Evolutionary conservation across 2,797 vertebrate genomes (phyloP), one percentile per base, ranked within the genome.

Genomic region (Coendou prehensilis): DNA sequence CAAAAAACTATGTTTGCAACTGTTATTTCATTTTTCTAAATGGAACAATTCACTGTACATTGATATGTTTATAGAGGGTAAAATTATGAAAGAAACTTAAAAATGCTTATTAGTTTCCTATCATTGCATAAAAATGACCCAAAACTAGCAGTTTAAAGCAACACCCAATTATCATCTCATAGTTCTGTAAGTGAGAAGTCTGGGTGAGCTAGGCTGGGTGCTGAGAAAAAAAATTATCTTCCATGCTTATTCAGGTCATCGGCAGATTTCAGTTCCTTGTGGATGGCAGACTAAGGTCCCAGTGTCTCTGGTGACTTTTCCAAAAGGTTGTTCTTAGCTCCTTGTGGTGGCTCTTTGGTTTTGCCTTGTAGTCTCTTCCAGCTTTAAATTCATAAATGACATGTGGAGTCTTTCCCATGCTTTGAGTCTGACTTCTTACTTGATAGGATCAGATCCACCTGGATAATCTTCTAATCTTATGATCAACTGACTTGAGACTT

Each of bases 381-480:
- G 33, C 52, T 67, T 28, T 73, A 26, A 87, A 64, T 47, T 45
- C 26, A n/a, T 56, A 73, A 80, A 71, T 18, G 10, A 28, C 9
- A 71, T 20, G 13, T 59, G 4, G 1, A 79, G 79, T 81, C 28
- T 26, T 56, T 57, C 67, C 47, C 18, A 47, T 20, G 23, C n/a
- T 75, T 76, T 69, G 15, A 93, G 15, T 93, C 33, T 78, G 59
- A 41, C 41, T 59, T 71, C 33, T 92, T 26, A 41, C 0, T 50
- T 81, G 26, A 30, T 30, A 89, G 26, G 47, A n/a, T 78, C 45
- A 87, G 9, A 33, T 30, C 22, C 26, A 67, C 14, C 13, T 26
- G 41, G 57, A 85, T 64, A 93, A 82, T 71, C 45, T n/a, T 67
- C 61, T 86, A 56, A 85, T 76, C 59, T 37, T 71, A 30, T 93